These are phyloP conservation scores for Phytoseiulus persimilis DNA, from an alignment of 2,888 invertebrate species.

Conservation along the genomic window DNA sequence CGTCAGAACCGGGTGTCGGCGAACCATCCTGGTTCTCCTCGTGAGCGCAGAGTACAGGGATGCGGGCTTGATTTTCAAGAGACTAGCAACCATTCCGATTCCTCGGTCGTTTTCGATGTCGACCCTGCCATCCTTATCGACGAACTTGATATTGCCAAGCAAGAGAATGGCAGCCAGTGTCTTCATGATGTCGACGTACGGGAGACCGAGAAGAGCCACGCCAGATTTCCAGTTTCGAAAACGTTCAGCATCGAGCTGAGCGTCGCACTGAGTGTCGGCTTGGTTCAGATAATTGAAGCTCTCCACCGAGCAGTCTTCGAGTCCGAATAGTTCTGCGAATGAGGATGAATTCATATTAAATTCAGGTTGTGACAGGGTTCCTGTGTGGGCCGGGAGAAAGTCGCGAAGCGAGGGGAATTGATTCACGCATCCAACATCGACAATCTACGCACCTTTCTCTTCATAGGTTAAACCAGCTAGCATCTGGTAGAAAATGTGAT, in stretches of 20 bases:
- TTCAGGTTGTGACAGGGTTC: no score
- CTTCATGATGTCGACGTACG: conserved; percentile 82
- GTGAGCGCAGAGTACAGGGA: conserved; percentile 72
- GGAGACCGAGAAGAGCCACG: conserved; percentile 69
- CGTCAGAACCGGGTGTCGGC: conserved; percentile 69
- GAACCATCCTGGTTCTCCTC: conserved; percentile 67
- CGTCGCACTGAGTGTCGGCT: conserved; percentile 65
- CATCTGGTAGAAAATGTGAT: conserved; percentile 94
- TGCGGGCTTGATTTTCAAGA: conserved; percentile 67
- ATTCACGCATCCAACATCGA: background rate
- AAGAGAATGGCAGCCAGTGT: conserved; percentile 81
- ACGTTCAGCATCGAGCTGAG: conserved; percentile 61
- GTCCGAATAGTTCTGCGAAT: conserved; percentile 64
- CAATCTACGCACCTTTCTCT: conserved; percentile 59
- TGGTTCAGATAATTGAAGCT: conserved; percentile 71
- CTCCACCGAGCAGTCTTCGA: conserved; percentile 72
- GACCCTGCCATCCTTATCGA: conserved; percentile 59
- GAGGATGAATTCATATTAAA: conserved; percentile 40
- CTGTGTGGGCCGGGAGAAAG: no score
- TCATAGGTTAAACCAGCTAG: conserved; percentile 76
- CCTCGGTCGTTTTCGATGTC: conserved; percentile 70
- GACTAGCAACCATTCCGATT: conserved; percentile 72
- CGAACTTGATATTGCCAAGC: conserved; percentile 81
- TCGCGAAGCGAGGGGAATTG: conserved; percentile 28
- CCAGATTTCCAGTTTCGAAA: conserved; percentile 61